These are phyloP conservation scores for Zonitis immaculata DNA, from an alignment of 2,888 invertebrate species.

Conservation along the genomic window DNA sequence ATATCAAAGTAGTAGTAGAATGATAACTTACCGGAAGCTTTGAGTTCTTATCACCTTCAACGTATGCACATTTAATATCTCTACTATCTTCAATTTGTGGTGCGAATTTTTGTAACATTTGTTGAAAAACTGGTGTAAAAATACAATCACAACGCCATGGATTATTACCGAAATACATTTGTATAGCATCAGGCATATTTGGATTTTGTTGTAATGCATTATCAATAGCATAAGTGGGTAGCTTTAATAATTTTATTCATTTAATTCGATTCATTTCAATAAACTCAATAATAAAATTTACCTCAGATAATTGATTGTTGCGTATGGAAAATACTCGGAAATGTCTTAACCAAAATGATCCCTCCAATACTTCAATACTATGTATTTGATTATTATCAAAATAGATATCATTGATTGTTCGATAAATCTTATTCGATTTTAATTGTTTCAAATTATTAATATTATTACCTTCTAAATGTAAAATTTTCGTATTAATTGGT, in stretches of 20 bases:
- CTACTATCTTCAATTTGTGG: conserved; percentile 63
- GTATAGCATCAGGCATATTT: conserved; percentile 67
- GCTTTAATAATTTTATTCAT: no score
- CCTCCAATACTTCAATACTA: conserved; percentile 65
- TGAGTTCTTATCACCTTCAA: conserved; percentile 60
- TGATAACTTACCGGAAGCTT: conserved; percentile 53
- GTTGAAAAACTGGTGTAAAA: conserved; percentile 71
- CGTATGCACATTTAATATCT: conserved; percentile 65
- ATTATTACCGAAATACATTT: conserved; percentile 68
- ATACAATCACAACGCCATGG: conserved; percentile 81
- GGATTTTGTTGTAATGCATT: conserved; percentile 70
- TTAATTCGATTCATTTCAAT: no score
- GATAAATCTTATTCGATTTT: conserved; percentile 62
- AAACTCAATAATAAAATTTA: no score
- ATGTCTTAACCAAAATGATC: conserved; percentile 70
- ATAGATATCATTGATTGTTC: conserved; percentile 66
- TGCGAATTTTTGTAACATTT: conserved; percentile 63
- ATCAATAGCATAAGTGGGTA: conserved; percentile 76
- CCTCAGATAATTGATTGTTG: conserved; percentile 68
- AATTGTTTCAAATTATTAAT: conserved; percentile 60
- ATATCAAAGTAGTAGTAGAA: no score
- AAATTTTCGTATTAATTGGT: conserved; percentile 62
- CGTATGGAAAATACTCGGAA: conserved; percentile 74
- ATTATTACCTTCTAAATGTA: conserved; percentile 61
- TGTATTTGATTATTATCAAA: conserved; percentile 71